phyloP scores from a whole-genome alignment of 2,797 vertebrate species.

The Lateolabrax maculatus region DNA sequence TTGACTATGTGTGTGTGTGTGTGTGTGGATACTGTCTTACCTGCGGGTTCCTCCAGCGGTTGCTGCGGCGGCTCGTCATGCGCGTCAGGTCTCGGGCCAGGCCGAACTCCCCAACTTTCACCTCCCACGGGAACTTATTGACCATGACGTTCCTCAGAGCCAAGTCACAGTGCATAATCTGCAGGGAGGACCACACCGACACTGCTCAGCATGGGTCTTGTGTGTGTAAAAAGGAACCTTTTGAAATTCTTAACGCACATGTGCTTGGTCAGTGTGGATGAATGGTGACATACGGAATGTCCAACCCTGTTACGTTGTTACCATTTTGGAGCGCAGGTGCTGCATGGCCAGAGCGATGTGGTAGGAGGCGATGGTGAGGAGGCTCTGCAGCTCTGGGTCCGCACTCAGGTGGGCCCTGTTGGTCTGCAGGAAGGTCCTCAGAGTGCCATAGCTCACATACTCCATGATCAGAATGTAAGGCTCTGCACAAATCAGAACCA shows the following conservation, averaged over 20 bases:
- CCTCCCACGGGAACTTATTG: constrained; percentile 83
- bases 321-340: constrained; percentile 84
- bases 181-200: constrained; percentile 11
- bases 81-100: constrained; percentile 78
- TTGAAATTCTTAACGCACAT: not conserved
- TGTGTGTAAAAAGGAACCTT: not conserved
- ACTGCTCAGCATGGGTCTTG: not conserved
- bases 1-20: not conserved
- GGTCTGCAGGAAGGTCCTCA: constrained; percentile 83
- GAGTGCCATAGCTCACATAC: constrained; percentile 81
- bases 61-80: constrained; percentile 77
- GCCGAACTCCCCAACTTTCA: constrained; percentile 84
- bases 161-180: constrained; percentile 86
- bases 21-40: constrained; percentile 45
- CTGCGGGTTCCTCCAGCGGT: constrained; percentile 68
- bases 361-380: constrained; percentile 83
- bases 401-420: constrained; percentile 69
- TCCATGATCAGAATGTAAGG: constrained; percentile 86
- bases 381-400: constrained; percentile 79
- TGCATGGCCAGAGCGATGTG: constrained; percentile 86
- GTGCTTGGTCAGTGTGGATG: not conserved
- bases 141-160: constrained; percentile 86
- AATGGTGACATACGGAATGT: not conserved
- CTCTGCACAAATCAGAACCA: constrained; percentile 65
- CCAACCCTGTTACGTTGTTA: constrained; percentile 54